These are phyloP conservation scores for Theristus sp. DNA, from an alignment of 2,888 invertebrate genomes.

Conservation along the genomic window DNA sequence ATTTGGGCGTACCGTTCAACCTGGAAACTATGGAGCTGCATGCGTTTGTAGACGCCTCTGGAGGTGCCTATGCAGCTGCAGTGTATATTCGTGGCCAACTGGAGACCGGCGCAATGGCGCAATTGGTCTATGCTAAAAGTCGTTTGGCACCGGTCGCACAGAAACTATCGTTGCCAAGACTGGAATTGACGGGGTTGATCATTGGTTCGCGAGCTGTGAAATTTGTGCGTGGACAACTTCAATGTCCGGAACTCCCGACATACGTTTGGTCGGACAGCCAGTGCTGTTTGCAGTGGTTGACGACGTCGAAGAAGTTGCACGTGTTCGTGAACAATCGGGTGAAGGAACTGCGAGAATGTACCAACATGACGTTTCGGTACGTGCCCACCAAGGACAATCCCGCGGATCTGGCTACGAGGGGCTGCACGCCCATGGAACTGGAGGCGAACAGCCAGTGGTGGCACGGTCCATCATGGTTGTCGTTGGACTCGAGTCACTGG, in stretches of 20 bases:
- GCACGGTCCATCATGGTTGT: conserved; percentile 10
- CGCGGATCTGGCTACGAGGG: conserved; percentile 20
- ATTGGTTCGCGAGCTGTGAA: neutral
- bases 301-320: neutral
- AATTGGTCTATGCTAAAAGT: neutral
- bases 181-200: neutral
- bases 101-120: neutral
- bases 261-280: neutral
- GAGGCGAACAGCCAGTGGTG: conserved; percentile 9
- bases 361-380: conserved; percentile 8
- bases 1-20: neutral
- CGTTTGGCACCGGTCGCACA: neutral
- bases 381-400: conserved; percentile 18
- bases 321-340: neutral
- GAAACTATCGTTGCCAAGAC: neutral
- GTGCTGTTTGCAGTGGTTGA: neutral
- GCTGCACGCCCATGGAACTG: conserved; percentile 9
- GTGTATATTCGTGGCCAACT: neutral
- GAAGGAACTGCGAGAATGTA: neutral
- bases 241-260: neutral
- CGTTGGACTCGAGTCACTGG: neutral
- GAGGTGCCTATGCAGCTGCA: neutral
- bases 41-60: neutral
- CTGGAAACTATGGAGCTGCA: neutral
- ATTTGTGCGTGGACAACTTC: neutral